Evolutionary conservation across 2,888 invertebrate species (phyloP), one percentile per base, ranked within the genome.

Genomic region (Euphydryas editha): DNA sequence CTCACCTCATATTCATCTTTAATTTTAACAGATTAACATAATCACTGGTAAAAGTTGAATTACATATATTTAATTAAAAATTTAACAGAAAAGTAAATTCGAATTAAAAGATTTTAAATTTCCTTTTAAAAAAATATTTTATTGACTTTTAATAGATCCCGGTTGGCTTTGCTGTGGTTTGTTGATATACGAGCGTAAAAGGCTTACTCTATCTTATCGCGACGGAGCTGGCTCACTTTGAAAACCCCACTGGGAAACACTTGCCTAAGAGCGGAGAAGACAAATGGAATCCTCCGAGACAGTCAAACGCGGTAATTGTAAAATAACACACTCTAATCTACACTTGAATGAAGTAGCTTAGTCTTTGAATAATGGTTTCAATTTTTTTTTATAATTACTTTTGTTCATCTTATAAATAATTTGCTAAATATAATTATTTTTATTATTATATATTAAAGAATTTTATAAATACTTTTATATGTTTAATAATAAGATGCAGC

Each of bases 161-260:
- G 73, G 75, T 73, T 76, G 77, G 74, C 77, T 76, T 80, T 79
- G 78, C 73, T 76, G 80, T 79, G 77, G 79, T 80, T 76, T 82
- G 82, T 82, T 85, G 83, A 86, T 82, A 83, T 84, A 87, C 81
- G 82, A 81, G 83, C 84, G 81, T 81, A 80, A 80, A 85, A 86
- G 87, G 86, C 85, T 86, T 86, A 87, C 85, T 87, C 86, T 66
- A 66, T 66, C 88, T 87, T 88, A 87, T 88, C 81, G 79, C 74
- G 78, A 70, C 79, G 82, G 84, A 85, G 84, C 88, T 86, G 86
- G 84, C 81, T 87, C 85, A 78, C 81, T 83, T 83, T 81, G 84
- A 86, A 84, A 87, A 84, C 86, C 84, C 87, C 79, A 73, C 77
- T 67, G 85, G 84, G 86, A 85, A 85, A 84, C 81, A 86, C 85